Conservation (phyloP, 2,113 vertebrate genomes). For the Thamnophis sirtalis region DNA sequence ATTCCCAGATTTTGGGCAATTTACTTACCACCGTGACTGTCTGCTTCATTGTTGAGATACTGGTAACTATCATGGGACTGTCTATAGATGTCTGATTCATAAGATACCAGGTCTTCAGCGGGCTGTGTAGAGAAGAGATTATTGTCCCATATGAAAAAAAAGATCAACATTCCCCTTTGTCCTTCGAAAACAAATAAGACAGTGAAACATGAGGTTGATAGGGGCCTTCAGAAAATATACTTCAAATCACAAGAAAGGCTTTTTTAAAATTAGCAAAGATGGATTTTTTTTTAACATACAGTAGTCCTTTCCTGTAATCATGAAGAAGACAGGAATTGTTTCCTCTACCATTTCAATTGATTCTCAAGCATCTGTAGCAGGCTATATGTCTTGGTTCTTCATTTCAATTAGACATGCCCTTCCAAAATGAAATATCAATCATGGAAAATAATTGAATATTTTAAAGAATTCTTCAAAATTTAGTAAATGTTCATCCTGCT, state of each 20-base stretch:
- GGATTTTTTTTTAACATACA: neutral
- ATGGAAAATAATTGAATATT: neutral
- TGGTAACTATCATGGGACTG: conserved; percentile 86
- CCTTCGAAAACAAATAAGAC: neutral
- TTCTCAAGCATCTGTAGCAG: neutral
- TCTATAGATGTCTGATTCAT: conserved; percentile 90
- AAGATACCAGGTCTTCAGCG: conserved; percentile 87
- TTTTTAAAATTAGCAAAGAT: neutral
- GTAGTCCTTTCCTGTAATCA: neutral
- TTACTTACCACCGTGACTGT: conserved; percentile 87
- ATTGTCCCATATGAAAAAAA: conserved; percentile 46
- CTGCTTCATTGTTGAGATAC: conserved; percentile 85
- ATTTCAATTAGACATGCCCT: neutral
- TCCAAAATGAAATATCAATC: neutral
- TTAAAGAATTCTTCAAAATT: neutral
- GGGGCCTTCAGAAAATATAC: neutral
- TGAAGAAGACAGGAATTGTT: neutral
- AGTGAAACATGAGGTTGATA: neutral
- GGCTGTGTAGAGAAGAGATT: conserved; percentile 71
- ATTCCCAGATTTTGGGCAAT: neutral
- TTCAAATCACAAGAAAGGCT: conserved; percentile 18
- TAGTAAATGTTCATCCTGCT: neutral
- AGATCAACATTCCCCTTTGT: conserved; percentile 28
- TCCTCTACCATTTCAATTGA: neutral
- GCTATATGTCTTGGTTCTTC: no score